Percentiles rank a stretch among this genome's conserved stretches.
Evolutionary conservation across 2,888 invertebrate species (phyloP).

Genomic region (Trichacis sp.): DNA sequence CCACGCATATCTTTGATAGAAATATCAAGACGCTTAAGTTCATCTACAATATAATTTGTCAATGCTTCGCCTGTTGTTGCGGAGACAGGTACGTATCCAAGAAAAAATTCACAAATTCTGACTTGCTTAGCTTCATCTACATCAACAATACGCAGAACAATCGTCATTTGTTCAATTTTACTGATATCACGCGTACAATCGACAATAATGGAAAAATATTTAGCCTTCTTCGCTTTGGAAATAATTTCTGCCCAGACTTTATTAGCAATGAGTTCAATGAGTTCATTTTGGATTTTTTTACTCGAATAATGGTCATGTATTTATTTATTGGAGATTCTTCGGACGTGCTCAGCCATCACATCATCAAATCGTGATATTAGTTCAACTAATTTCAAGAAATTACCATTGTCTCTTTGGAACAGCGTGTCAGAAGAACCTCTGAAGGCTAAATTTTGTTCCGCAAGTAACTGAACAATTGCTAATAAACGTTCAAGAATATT

Average conservation of each 20-base stretch:
- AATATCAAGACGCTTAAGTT: no score
- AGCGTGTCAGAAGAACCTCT: constrained; percentile 35
- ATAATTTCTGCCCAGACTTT: no score
- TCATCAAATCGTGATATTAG: constrained; percentile 35
- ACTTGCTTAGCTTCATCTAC: constrained; percentile 18
- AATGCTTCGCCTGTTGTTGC: no score
- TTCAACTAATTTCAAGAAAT: constrained; percentile 41
- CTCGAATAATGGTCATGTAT: neutral
- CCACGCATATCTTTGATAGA: constrained; percentile 46
- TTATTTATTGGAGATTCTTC: neutral
- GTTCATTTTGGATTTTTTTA: constrained; percentile 33
- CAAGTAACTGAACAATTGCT: constrained; percentile 32
- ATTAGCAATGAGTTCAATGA: constrained; percentile 5
- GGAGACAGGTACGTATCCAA: no score
- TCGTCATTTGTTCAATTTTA: constrained; percentile 35
- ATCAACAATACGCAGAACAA: constrained; percentile 29
- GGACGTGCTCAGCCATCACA: constrained; percentile 33
- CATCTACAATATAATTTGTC: no score
- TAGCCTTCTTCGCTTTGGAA: constrained; percentile 4
- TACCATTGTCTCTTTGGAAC: constrained; percentile 30
- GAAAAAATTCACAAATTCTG: no score
- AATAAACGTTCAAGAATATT: constrained; percentile 33
- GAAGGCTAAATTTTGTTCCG: constrained; percentile 31
- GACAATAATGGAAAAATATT: constrained; percentile 40
- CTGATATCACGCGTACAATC: constrained; percentile 38